Evolutionary conservation across 2,113 vertebrate genomes (phyloP).

Genomic region (Jaculus jaculus): DNA sequence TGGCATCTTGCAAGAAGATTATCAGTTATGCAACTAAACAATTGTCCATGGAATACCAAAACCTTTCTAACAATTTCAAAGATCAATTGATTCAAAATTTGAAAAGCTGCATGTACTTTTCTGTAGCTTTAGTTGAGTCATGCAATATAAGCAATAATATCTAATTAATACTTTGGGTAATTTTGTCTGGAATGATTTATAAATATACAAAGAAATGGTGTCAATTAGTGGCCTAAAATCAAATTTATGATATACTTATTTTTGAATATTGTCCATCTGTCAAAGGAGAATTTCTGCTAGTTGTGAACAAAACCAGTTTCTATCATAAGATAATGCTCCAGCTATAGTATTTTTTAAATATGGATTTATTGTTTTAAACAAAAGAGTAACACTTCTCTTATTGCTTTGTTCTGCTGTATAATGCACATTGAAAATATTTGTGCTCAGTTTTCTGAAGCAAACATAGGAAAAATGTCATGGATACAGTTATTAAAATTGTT

Average conservation of each 20-base stretch:
- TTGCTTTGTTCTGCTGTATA: constrained; percentile 66
- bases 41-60: constrained; percentile 5
- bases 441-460: constrained; percentile 70
- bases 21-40: constrained; percentile 28
- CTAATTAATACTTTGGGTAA: constrained; percentile 52
- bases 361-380: constrained; percentile 68
- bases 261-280: constrained; percentile 20
- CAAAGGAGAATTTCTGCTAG: constrained; percentile 59
- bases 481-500: constrained; percentile 79
- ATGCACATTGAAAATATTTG: constrained; percentile 71
- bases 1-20: constrained; percentile 44
- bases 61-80: constrained; percentile 55
- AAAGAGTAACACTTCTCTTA: constrained; percentile 68
- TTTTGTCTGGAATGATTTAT: constrained; percentile 60
- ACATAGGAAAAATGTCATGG: constrained; percentile 72
- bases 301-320: constrained; percentile 46
- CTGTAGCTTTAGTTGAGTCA: constrained; percentile 47
- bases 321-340: constrained; percentile 53
- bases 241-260: constrained; percentile 22
- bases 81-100: constrained; percentile 42
- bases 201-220: constrained; percentile 45
- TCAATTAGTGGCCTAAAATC: constrained; percentile 58
- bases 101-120: constrained; percentile 41
- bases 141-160: constrained; percentile 12
- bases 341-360: constrained; percentile 61